phyloP scores from a whole-genome alignment of 1,140 invertebrate genomes.

The Euwallacea fornicatus region DNA sequence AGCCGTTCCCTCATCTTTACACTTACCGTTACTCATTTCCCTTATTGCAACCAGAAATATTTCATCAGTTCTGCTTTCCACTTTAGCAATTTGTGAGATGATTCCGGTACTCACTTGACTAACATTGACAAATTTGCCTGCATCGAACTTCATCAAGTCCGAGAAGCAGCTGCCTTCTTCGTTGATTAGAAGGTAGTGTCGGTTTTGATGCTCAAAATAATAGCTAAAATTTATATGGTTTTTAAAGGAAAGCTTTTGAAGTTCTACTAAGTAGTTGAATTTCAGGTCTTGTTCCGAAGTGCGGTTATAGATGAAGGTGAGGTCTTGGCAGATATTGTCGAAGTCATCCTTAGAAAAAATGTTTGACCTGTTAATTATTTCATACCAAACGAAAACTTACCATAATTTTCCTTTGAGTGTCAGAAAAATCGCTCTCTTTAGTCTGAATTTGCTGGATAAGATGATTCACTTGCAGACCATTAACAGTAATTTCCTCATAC shows the following conservation, averaged over 20 bases:
- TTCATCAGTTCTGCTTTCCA: constrained; percentile 39
- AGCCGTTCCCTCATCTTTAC: constrained; percentile 42
- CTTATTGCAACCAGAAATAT: constrained; percentile 50
- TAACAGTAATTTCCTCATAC: constrained; percentile 45
- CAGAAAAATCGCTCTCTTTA: constrained; percentile 40
- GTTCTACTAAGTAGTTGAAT: constrained; percentile 55
- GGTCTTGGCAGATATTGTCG: constrained; percentile 47
- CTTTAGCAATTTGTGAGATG: constrained; percentile 44
- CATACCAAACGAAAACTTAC: constrained; percentile 40
- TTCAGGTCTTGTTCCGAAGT: constrained; percentile 53
- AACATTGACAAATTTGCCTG: not conserved
- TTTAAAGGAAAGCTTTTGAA: constrained; percentile 49
- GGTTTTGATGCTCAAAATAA: constrained; percentile 47
- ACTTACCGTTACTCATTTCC: not conserved
- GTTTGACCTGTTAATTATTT: too few species aligned
- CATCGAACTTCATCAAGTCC: constrained; percentile 28
- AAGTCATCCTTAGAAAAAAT: constrained; percentile 45
- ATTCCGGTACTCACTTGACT: constrained; percentile 10
- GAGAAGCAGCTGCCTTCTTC: constrained; percentile 50
- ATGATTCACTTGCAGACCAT: constrained; percentile 47
- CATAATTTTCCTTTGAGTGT: constrained; percentile 38
- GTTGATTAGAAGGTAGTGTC: constrained; percentile 53
- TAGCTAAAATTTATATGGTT: constrained; percentile 48
- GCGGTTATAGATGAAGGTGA: constrained; percentile 42
- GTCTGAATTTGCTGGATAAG: constrained; percentile 41